Evolutionary conservation across 2,888 invertebrate species (phyloP).

Genomic region (Fragum whitleyi): DNA sequence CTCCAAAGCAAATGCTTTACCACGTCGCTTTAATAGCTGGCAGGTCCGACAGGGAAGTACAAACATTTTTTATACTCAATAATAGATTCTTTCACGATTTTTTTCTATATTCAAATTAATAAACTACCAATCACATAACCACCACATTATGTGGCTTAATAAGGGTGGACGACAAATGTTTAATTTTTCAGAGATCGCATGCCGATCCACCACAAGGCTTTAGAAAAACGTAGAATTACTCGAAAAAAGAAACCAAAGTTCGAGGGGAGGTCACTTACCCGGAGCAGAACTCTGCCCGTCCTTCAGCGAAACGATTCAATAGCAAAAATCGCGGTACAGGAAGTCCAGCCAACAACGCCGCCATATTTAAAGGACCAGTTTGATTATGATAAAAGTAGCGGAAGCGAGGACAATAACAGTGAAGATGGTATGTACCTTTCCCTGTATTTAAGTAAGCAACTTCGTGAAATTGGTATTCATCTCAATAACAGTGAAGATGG

Average conservation of each 20-base stretch:
- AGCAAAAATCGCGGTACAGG: conserved; percentile 26
- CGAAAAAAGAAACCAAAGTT: conserved; percentile 43
- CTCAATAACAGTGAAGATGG: conserved; percentile 55
- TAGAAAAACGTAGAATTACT: conserved; percentile 50
- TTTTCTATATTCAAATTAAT: too few relatives aligned
- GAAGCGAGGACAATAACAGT: conserved; percentile 56
- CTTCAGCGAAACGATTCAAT: conserved; percentile 34
- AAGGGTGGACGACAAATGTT: too few relatives aligned
- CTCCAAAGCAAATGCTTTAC: too few relatives aligned
- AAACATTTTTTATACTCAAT: too few relatives aligned
- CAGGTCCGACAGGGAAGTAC: too few relatives aligned
- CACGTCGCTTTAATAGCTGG: too few relatives aligned
- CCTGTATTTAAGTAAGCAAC: too few relatives aligned
- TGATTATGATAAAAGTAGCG: conserved; percentile 61
- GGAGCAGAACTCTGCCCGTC: conserved; percentile 43
- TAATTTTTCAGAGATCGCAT: conserved; percentile 67
- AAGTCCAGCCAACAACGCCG: conserved; percentile 49
- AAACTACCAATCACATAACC: too few relatives aligned
- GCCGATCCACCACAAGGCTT: conserved; percentile 66
- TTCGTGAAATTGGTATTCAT: too few relatives aligned
- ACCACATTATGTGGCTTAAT: too few relatives aligned
- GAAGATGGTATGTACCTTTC: conserved; percentile 45
- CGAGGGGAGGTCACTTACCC: conserved; percentile 41
- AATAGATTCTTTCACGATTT: too few relatives aligned
- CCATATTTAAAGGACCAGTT: conserved; percentile 49